Base-by-base conservation (phyloP, 2,888 invertebrate species). In the Campoletis raptor region DNA sequence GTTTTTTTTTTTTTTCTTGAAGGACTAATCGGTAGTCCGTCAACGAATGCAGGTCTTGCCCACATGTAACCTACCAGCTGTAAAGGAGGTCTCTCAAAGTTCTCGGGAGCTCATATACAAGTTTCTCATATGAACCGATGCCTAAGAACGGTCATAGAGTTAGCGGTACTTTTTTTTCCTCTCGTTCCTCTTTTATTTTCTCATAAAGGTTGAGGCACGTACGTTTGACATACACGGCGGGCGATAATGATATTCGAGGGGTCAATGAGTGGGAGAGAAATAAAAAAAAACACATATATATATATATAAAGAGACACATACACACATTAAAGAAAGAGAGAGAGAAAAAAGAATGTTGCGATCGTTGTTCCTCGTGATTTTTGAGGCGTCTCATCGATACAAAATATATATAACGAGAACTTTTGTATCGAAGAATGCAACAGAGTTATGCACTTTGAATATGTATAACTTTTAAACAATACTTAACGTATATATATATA, bases 101-200 rank as follows among this genome's bases (percentile, higher is more conserved):
- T 48, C 72, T 40, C 73, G 36, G 30, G 30, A 7, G 76, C 70
- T 72, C 48, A 8, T 61, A 42, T 72, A 30, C 30, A 24, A 30
- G 10, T 18, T 30, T 72, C 77, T 52, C 64, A 36, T 21, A 37
- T 12, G 64, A 81, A 21, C 72, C 52, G 61, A 70, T 77, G 78
- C 54, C 82, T 81, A 79, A 82, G 79, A 85, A 87, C 79, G 85
- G 82, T 81, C 82, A 85, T 85, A 87, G 86, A 85, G 30, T 52
- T 87, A 87, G 85, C 85, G 86, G 86, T 86, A 86, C 81, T 81
- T 85, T 72, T 81, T 69, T 74, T 72, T 81, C 52, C 73, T 67
- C 52, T 76, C 42, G 45, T 42, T 57, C 42, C 57, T 78, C 78
- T 45, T 70, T 78, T 76, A 52, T 79, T 72, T 61, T 81, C 83